Evolutionary conservation across 2,888 invertebrate species (phyloP), one percentile per base, ranked within the genome.

Genomic region (Margaritifera margaritifera): DNA sequence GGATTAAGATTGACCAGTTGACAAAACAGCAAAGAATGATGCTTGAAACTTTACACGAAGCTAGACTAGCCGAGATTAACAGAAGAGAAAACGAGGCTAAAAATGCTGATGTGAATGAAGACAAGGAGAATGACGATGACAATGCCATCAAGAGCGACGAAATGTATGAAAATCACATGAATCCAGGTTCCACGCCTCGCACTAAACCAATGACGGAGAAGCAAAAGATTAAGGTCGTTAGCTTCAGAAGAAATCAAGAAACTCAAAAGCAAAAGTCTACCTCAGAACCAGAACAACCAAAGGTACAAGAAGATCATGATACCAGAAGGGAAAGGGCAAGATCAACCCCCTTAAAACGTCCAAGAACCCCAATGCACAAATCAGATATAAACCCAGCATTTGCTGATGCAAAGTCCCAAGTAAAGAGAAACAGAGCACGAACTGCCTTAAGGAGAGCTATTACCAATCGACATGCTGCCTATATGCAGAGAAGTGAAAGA

Each of bases 391-490:
- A 75, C 53, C 71, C 79, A 55, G 69, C 77, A 42, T 72, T 75
- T 62, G 31, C 61, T 42, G 75, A 75, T 24, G 69, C 66, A 27
- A 72, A 69, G 56, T 62, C 62, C 54, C 52, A 68, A 62, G 67
- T 66, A 64, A 82, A 78, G 69, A 73, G 80, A 66, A 79, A 75
- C 63, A 80, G 76, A 64, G 84, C 83, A 18, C 69, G 83, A 53
- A 68, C 69, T 42, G 80, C 81, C 27, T 68, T 84, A 18, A 78
- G 76, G 65, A 69, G 78, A 50, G 83, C 82, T 25, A 63, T 84
- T 6, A 71, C 70, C 59, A 75, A 62, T 57, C 77, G 78, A 63
- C 66, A 65, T 19, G 61, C 60, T 51, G 27, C 63, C 62, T 42
- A 66, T 25, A 54, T 22, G 24, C 54, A 27, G 31, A n/a, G 68